Conservation (phyloP, 1,140 invertebrate genomes). For the Drosophila ercepeae region DNA sequence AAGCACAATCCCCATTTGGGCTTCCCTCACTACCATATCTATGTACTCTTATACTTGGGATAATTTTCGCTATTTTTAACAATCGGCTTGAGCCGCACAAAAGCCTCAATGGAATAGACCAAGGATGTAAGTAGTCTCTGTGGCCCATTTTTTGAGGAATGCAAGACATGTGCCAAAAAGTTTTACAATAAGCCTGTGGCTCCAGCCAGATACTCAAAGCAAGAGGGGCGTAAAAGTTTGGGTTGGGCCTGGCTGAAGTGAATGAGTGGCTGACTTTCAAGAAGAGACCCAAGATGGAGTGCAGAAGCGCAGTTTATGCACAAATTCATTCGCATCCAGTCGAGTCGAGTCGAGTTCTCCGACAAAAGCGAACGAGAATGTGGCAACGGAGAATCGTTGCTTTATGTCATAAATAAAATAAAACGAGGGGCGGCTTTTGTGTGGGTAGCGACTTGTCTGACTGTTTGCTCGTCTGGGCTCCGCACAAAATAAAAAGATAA, state of each 20-base stretch:
- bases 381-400: slow-evolving; percentile 43
- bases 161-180: slow-evolving; percentile 80
- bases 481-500: slow-evolving; percentile 6
- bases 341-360: slow-evolving; percentile 28
- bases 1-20: slow-evolving; percentile 1
- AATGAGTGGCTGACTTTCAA: slow-evolving; percentile 41
- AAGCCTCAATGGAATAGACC: slow-evolving; percentile 8
- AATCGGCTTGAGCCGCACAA: slow-evolving; percentile 43
- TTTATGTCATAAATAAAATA: slow-evolving; percentile 17
- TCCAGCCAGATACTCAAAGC: slow-evolving; percentile 38
- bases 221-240: not conserved
- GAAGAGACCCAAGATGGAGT: slow-evolving; percentile 24
- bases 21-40: too few relatives aligned
- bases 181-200: slow-evolving; percentile 76
- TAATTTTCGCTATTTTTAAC: slow-evolving; percentile 58
- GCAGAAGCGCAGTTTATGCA: slow-evolving; percentile 75
- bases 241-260: slow-evolving; percentile 33
- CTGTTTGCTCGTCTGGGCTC: slow-evolving; percentile 59
- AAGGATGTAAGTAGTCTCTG: slow-evolving; percentile 40
- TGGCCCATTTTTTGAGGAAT: slow-evolving; percentile 44
- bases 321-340: slow-evolving; percentile 64
- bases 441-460: slow-evolving; percentile 35
- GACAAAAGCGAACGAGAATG: slow-evolving; percentile 24
- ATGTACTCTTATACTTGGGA: slow-evolving; percentile 20
- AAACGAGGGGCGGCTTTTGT: slow-evolving; percentile 16